phyloP scores from a whole-genome alignment of 2,113 vertebrate genomes.

The Catagonus wagneri region DNA sequence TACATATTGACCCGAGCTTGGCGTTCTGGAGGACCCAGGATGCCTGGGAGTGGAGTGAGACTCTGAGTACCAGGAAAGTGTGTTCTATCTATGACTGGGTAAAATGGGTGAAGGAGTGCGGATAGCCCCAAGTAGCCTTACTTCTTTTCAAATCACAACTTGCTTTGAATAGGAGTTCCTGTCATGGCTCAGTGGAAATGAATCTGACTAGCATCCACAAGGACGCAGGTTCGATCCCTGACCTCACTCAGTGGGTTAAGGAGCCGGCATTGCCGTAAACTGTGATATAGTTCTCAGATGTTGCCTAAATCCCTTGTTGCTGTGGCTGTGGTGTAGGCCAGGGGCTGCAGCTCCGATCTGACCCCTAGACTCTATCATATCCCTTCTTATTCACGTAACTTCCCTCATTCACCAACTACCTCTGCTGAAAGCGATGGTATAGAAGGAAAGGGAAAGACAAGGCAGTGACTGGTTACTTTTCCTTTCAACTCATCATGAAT shows the following conservation, averaged over 20 bases:
- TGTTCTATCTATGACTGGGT: not conserved
- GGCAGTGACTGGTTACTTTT: not conserved
- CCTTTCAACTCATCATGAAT: not conserved
- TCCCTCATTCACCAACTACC: not conserved
- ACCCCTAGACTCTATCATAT: not conserved
- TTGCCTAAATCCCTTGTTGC: no score
- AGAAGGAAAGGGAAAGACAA: not conserved
- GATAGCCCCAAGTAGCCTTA: not conserved
- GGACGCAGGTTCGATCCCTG: no score
- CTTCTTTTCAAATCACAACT: not conserved
- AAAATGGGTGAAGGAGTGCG: not conserved
- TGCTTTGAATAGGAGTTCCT: no score
- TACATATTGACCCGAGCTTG: not conserved
- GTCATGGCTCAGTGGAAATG: no score
- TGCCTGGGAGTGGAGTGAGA: not conserved
- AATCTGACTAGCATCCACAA: no score
- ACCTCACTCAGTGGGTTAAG: no score
- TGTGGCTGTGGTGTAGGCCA: no score
- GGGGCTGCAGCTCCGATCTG: no score
- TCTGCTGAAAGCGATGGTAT: not conserved
- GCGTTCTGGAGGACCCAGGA: not conserved
- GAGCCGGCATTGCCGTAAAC: no score
- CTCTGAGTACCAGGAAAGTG: not conserved
- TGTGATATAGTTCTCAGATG: no score
- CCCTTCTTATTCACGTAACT: not conserved